Base-by-base conservation (phyloP, 2,113 vertebrate species). In the Centropus bengalensis region DNA sequence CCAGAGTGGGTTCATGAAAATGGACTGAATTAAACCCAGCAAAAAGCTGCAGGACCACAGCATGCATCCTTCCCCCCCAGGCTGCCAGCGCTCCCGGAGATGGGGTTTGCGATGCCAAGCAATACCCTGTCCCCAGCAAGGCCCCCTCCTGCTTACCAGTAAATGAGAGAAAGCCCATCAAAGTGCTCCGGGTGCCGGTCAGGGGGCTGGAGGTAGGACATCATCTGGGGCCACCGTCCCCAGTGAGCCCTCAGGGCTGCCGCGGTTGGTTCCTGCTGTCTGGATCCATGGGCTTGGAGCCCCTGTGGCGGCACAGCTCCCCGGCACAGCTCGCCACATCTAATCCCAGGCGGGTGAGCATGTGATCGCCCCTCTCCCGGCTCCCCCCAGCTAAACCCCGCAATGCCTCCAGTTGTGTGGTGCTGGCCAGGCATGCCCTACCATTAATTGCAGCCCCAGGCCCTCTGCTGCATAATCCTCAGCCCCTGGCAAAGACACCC, bases 91-190 rank as follows among this genome's bases (percentile, higher is more conserved):
- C 10, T 71, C 21, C 42, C 1, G 2, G 8, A 42, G 33, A n/a
- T 0, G 0, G 17, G 30, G 1, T 3, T 14, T 1, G 0, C 8
- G 49, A 2, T 1, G 2, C 52, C 1, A 0, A 8, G 82, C 3
- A 1, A 12, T 26, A 40, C 28, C 49, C 42, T 2, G 0, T 2
- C 27, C 49, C 73, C 16, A 1, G 18, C 0, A 5, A 1, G 2
- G 20, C 60, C 5, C 10, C 42, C 15, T 16, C 44, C 32, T 18
- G 93, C 98, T 93, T 94, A 99, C 98, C 99, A 99, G 97, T 99
- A 99, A 18, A 99, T 98, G 88, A 98, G 98, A 22, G 99, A 99
- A 26, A 99, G 98, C 80, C 98, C 98, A 73, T 98, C 98, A 36
- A 99, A 99, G 42, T 93, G 98, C 97, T 99, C 98, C 32, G 98